These are phyloP conservation scores for Brachionus asplanchnoidis DNA, from an alignment of 1,140 invertebrate genomes.

Conservation along the genomic window DNA sequence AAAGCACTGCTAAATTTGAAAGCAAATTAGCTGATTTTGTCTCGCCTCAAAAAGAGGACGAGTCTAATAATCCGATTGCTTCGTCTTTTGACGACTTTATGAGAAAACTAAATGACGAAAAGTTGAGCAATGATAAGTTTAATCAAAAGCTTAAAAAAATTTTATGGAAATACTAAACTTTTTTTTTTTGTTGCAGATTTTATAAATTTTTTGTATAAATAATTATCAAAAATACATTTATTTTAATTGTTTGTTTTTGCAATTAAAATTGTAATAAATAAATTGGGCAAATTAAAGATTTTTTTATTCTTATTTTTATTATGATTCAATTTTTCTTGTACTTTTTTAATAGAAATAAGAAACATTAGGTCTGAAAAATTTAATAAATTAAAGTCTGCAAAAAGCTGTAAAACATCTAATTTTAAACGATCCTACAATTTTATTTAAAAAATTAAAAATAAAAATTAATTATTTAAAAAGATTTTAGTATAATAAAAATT, in stretches of 20 bases:
- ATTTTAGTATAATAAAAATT: no score
- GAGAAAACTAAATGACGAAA: conserved; percentile 12
- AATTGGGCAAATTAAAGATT: no score
- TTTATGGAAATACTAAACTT: background rate
- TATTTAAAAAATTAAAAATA: no score
- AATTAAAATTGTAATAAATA: background rate
- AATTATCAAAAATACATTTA: background rate
- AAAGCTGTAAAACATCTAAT: no score
- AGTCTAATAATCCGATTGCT: background rate
- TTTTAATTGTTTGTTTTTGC: background rate
- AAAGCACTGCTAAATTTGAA: background rate
- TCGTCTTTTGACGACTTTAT: background rate
- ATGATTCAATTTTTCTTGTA: no score
- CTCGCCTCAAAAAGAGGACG: background rate
- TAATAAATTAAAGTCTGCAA: no score
- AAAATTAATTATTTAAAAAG: no score
- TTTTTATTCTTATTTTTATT: no score
- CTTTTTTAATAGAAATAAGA: no score
- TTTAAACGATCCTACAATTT: no score
- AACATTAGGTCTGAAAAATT: no score
- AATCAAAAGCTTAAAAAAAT: background rate
- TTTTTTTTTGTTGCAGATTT: background rate
- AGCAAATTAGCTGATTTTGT: background rate
- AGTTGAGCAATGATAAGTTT: background rate
- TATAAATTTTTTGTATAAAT: background rate